These are phyloP conservation scores for Vultur gryphus DNA, from an alignment of 2,797 vertebrate species.

Conservation along the genomic window DNA sequence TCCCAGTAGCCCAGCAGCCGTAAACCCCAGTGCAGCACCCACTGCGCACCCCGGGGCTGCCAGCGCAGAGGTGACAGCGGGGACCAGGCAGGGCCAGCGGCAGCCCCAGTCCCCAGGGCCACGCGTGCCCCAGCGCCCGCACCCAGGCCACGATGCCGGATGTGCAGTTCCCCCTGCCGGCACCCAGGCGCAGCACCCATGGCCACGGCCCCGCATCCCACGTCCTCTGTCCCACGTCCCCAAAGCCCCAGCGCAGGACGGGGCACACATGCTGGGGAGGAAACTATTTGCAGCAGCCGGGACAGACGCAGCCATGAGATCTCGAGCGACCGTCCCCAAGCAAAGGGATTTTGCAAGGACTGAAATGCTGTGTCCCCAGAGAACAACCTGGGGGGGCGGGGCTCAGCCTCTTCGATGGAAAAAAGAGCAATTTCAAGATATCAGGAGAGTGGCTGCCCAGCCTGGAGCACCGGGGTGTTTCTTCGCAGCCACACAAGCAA, in stretches of 20 bases:
- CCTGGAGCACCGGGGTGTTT: not conserved
- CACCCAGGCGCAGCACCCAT: not conserved
- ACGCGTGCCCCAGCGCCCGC: not conserved
- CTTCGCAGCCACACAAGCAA: not conserved
- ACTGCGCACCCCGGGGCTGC: not conserved
- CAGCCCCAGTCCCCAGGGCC: not conserved
- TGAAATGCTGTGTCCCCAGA: rapidly evolving
- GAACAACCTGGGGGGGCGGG: not conserved
- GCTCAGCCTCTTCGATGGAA: not conserved
- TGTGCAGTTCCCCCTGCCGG: constrained; percentile 4
- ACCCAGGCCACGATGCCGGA: rapidly evolving
- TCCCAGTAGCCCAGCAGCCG: not conserved
- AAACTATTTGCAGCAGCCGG: not conserved
- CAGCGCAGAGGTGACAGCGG: not conserved
- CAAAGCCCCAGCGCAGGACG: not conserved
- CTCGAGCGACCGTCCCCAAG: rapidly evolving
- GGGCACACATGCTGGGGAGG: rapidly evolving
- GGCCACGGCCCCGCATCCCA: not conserved
- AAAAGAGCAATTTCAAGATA: not conserved
- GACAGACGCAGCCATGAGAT: not conserved
- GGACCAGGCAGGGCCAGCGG: not conserved
- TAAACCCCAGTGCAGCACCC: not conserved
- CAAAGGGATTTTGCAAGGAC: not conserved
- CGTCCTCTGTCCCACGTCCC: rapidly evolving
- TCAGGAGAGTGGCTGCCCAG: not conserved